Percentiles rank a stretch among this genome's conserved stretches.
Conservation (phyloP, 2,797 vertebrate genomes). For the Ispidina lecontei region DNA sequence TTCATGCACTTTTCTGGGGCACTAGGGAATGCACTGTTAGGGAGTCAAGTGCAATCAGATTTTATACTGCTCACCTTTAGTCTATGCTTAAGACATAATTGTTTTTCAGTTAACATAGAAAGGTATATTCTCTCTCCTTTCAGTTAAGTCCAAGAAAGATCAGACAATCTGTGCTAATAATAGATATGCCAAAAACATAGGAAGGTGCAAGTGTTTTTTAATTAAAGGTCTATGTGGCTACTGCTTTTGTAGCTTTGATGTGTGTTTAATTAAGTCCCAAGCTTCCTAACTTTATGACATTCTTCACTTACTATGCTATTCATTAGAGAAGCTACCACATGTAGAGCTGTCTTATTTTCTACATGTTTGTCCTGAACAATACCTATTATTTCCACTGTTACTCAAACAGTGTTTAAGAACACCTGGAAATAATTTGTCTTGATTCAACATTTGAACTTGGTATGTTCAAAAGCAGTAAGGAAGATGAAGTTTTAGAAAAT, state of each 20-base stretch:
- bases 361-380: background rate
- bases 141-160: background rate
- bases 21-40: background rate
- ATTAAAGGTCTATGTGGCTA: background rate
- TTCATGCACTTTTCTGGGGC: background rate
- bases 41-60: conserved; percentile 18
- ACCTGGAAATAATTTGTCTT: background rate
- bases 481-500: background rate
- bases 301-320: background rate
- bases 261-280: background rate
- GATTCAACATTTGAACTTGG: background rate
- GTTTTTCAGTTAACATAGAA: background rate
- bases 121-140: background rate
- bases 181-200: background rate
- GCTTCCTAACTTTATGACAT: background rate
- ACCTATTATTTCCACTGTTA: background rate
- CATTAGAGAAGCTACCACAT: background rate
- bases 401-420: background rate
- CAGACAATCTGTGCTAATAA: background rate
- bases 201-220: background rate
- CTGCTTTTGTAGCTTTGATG: background rate
- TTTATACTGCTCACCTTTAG: background rate
- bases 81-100: background rate
- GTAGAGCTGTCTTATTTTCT: background rate
- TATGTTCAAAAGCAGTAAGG: background rate